These are phyloP conservation scores for Perizoma affinitatum DNA, from an alignment of 2,888 invertebrate species.

Conservation along the genomic window DNA sequence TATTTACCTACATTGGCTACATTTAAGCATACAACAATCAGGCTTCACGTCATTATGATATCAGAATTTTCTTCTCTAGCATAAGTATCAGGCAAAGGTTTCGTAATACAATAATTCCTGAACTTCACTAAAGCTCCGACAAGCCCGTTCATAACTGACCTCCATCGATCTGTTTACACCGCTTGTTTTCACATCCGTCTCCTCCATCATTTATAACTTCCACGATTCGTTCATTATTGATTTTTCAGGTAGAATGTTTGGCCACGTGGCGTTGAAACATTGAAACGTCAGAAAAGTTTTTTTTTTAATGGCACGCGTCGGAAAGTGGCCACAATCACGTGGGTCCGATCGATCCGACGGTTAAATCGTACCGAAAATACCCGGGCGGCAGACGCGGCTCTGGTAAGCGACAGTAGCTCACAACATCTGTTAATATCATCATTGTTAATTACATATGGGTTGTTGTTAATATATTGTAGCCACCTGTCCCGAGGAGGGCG, in stretches of 20 bases:
- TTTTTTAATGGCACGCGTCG: conserved; percentile 46
- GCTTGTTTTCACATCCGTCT: conserved; percentile 59
- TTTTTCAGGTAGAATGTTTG: conserved; percentile 20
- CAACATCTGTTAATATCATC: conserved; percentile 85
- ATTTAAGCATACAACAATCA: conserved; percentile 10
- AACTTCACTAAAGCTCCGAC: conserved; percentile 35
- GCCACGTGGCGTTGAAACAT: conserved; percentile 29
- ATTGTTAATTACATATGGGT: conserved; percentile 85
- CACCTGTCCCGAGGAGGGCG: conserved; percentile 98
- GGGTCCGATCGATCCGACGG: conserved; percentile 66
- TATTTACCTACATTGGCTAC: neutral
- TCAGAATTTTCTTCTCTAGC: conserved; percentile 9
- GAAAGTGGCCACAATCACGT: conserved; percentile 58
- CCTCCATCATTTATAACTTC: conserved; percentile 42
- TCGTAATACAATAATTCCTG: conserved; percentile 26
- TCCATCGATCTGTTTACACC: conserved; percentile 79
- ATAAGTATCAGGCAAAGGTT: conserved; percentile 12
- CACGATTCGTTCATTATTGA: conserved; percentile 27
- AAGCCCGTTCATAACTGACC: conserved; percentile 50
- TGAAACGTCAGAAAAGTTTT: conserved; percentile 6
- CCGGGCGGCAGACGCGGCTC: conserved; percentile 78
- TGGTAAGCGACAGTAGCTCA: conserved; percentile 82
- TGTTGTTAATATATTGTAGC: conserved; percentile 83
- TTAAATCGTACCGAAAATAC: conserved; percentile 79
- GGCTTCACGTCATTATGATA: conserved; percentile 2